A percentile compares a stretch with the other conserved stretches of the same genome.
Evolutionary conservation across 64 coral and sea anemone species (phyloP).

Genomic region (Pachyseris speciosa): DNA sequence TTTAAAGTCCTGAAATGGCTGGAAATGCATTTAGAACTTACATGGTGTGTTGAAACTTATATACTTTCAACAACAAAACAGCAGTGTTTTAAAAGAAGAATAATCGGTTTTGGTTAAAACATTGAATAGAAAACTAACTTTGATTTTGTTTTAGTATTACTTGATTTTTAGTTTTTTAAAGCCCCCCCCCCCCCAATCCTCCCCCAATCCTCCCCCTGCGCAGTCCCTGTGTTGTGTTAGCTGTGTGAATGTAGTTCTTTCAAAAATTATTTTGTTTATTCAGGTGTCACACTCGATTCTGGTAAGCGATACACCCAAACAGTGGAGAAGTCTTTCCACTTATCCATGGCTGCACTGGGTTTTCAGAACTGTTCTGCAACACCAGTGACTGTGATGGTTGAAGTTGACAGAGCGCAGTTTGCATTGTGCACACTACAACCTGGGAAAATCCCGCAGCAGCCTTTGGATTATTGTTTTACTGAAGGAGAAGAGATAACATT

Average conservation of each 20-base stretch:
- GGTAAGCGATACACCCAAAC: constrained; percentile 97
- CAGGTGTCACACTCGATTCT: constrained; percentile 93
- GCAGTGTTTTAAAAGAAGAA: too few species aligned
- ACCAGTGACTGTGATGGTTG: constrained; percentile 95
- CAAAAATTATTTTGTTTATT: not conserved
- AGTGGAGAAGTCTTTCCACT: constrained; percentile 97
- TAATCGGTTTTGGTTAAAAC: too few species aligned
- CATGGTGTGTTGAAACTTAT: too few species aligned
- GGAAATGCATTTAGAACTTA: too few species aligned
- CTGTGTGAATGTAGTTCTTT: not conserved
- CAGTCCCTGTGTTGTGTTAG: too few species aligned
- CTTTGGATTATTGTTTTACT: constrained; percentile 93
- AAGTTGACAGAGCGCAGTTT: constrained; percentile 96
- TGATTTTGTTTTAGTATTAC: too few species aligned
- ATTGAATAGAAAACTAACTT: too few species aligned
- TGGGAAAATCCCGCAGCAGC: constrained; percentile 95
- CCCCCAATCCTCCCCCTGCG: too few species aligned
- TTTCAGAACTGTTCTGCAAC: constrained; percentile 70
- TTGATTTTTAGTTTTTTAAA: too few species aligned
- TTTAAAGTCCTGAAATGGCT: too few species aligned
- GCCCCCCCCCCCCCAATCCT: too few species aligned
- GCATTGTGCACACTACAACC: constrained; percentile 89
- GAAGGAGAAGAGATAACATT: constrained; percentile 98
- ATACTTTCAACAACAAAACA: too few species aligned
- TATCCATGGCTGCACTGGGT: constrained; percentile 96